phyloP scores from a whole-genome alignment of 2,797 vertebrate species.

The Propithecus deckenii region DNA sequence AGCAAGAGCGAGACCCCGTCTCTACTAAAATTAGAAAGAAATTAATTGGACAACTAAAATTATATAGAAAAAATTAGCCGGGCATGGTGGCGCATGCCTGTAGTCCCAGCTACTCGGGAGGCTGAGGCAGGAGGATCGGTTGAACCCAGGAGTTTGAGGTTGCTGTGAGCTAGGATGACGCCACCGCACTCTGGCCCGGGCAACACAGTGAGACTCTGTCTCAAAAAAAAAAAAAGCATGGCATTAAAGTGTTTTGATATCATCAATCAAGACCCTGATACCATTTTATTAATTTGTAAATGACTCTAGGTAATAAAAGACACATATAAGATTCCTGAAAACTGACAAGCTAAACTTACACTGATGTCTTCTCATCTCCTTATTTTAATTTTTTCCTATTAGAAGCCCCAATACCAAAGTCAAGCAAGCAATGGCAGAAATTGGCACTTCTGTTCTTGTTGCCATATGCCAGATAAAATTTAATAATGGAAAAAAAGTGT shows the following conservation, averaged over 20 bases:
- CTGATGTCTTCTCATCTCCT: background rate
- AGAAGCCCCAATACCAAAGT: slow-evolving; percentile 2
- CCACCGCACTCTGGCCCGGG: too few relatives aligned
- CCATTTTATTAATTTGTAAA: slow-evolving; percentile 27
- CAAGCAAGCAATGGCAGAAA: slow-evolving; percentile 9
- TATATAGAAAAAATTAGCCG: too few relatives aligned
- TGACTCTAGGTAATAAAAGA: background rate
- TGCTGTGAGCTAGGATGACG: too few relatives aligned
- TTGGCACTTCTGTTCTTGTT: background rate
- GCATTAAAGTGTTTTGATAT: background rate
- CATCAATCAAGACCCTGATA: background rate
- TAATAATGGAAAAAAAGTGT: background rate
- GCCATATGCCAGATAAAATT: slow-evolving; percentile 23
- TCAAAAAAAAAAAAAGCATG: background rate
- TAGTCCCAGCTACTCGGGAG: too few relatives aligned
- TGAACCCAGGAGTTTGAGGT: too few relatives aligned
- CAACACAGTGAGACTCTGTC: too few relatives aligned
- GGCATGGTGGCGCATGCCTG: too few relatives aligned
- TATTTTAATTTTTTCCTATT: background rate
- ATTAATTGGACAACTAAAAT: too few relatives aligned
- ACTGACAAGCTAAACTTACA: background rate
- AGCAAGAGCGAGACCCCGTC: too few relatives aligned
- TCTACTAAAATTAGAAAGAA: too few relatives aligned
- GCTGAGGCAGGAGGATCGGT: too few relatives aligned
- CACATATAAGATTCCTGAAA: background rate